Evolutionary conservation across 2,888 invertebrate species (phyloP).

Genomic region (Campoplex capitator): DNA sequence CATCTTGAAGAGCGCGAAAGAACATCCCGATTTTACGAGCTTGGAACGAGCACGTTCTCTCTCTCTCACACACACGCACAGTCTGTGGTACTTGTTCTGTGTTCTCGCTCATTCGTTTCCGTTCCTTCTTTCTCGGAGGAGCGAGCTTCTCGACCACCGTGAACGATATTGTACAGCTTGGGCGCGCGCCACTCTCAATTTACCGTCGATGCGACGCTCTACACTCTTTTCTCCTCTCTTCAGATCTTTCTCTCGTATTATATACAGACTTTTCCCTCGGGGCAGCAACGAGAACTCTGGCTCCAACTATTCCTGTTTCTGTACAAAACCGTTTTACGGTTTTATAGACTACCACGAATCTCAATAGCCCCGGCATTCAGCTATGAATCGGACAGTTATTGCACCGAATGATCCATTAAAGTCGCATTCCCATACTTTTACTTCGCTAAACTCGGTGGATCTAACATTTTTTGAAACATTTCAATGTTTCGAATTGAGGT

Average conservation of each 20-base stretch:
- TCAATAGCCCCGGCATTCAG: constrained; percentile 36
- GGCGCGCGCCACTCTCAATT: constrained; percentile 57
- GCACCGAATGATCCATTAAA: constrained; percentile 20
- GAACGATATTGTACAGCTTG: constrained; percentile 60
- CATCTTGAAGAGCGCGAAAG: constrained; percentile 45
- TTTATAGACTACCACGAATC: constrained; percentile 49
- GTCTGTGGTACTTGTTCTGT: neutral
- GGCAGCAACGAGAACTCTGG: constrained; percentile 36
- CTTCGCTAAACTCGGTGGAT: neutral
- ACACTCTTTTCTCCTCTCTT: constrained; percentile 28
- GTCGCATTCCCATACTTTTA: neutral
- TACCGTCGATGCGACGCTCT: constrained; percentile 45
- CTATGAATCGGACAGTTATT: constrained; percentile 25
- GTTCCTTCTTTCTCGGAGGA: constrained; percentile 25
- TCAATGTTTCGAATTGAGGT: neutral
- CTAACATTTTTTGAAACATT: neutral
- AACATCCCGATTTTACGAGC: constrained; percentile 65
- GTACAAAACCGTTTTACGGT: constrained; percentile 41
- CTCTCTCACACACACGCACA: neutral
- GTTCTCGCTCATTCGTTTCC: constrained; percentile 16
- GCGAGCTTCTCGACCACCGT: constrained; percentile 57
- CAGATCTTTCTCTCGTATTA: constrained; percentile 24
- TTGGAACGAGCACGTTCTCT: constrained; percentile 46
- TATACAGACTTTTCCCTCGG: constrained; percentile 36
- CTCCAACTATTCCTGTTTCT: constrained; percentile 45